Percentiles rank a stretch among this genome's conserved stretches.
phyloP scores from a whole-genome alignment of 2,113 vertebrate genomes.

The Ciconia stormi region DNA sequence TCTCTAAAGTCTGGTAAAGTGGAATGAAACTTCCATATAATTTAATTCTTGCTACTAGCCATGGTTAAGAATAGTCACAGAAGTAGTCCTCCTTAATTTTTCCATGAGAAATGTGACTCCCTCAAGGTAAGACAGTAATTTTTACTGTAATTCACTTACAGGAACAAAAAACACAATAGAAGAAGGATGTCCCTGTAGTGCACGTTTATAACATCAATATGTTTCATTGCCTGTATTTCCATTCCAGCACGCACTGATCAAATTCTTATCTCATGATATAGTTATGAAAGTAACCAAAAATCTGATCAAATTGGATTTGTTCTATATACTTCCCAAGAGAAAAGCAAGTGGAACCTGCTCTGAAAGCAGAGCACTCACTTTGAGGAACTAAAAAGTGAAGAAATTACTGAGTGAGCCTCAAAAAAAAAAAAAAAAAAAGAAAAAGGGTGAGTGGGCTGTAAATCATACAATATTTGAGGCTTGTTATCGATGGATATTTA shows the following conservation, averaged over 20 bases:
- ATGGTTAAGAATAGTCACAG: neutral
- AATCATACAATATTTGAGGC: neutral
- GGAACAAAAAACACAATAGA: constrained; percentile 9
- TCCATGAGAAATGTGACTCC: constrained; percentile 26
- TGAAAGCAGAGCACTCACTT: neutral
- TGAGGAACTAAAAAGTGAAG: neutral
- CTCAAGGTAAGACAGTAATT: constrained; percentile 30
- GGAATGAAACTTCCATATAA: neutral
- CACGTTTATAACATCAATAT: constrained; percentile 31
- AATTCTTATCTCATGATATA: constrained; percentile 48
- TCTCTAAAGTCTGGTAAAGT: neutral
- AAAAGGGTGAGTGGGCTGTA: neutral
- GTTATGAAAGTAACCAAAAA: constrained; percentile 42
- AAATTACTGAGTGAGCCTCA: neutral
- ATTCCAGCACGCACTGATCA: neutral
- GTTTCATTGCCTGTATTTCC: constrained; percentile 30
- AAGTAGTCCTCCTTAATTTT: neutral
- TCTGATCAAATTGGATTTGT: constrained; percentile 51
- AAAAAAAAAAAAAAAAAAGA: neutral
- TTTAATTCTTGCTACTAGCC: neutral
- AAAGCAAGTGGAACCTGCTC: constrained; percentile 19
- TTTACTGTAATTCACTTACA: constrained; percentile 39
- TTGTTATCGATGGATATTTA: neutral
- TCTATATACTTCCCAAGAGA: constrained; percentile 28
- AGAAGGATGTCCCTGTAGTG: neutral